Percentiles rank a stretch among this genome's conserved stretches.
phyloP scores from a whole-genome alignment of 2,113 vertebrate genomes.

The Channa argus region DNA sequence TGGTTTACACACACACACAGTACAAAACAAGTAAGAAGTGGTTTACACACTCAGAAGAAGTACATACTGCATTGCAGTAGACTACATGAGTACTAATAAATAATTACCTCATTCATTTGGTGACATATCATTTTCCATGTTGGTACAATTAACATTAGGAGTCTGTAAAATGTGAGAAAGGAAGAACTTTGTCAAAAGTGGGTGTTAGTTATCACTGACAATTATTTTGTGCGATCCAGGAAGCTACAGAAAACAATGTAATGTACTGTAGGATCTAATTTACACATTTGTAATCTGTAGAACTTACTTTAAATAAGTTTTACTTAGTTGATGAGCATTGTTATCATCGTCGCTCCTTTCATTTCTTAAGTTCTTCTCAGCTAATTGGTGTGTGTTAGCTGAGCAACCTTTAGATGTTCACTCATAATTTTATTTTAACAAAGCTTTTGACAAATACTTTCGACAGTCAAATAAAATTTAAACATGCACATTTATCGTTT shows the following conservation, averaged over 20 bases:
- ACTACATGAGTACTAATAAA: constrained; percentile 51
- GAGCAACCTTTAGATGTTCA: background rate
- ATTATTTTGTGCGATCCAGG: background rate
- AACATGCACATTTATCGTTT: background rate
- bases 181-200: constrained; percentile 20
- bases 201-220: constrained; percentile 17
- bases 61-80: background rate
- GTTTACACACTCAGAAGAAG: background rate
- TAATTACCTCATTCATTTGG: constrained; percentile 68
- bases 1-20: background rate
- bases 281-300: background rate
- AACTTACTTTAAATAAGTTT: background rate
- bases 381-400: background rate
- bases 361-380: background rate
- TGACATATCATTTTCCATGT: constrained; percentile 48
- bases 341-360: no score
- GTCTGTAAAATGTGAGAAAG: constrained; percentile 36
- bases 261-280: background rate
- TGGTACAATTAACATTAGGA: constrained; percentile 28
- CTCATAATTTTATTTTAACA: background rate
- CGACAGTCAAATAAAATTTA: background rate
- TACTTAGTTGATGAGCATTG: background rate
- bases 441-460: background rate
- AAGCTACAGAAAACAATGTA: background rate
- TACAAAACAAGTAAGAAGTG: constrained; percentile 14